phyloP scores from a whole-genome alignment of 2,113 vertebrate genomes.

The Myocastor coypus region DNA sequence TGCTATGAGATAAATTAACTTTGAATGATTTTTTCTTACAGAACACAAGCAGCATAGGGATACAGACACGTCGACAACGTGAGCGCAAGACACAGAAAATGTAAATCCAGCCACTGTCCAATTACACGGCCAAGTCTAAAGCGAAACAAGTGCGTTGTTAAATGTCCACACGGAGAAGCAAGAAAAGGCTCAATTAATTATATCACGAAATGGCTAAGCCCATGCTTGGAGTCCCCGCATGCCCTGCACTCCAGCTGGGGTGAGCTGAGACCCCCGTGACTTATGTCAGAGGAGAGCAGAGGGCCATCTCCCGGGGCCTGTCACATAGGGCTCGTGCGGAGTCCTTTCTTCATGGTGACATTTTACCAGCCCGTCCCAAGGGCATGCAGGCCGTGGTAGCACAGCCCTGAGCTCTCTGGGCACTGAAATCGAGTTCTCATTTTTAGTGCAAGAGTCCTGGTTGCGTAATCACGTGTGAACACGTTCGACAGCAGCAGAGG shows the following conservation, averaged over 20 bases:
- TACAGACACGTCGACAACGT: background rate
- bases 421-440: background rate
- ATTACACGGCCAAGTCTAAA: background rate
- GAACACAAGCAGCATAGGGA: background rate
- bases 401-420: background rate
- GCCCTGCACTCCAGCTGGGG: background rate
- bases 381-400: background rate
- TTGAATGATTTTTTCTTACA: background rate
- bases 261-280: background rate
- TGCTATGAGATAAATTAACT: conserved; percentile 28
- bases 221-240: background rate
- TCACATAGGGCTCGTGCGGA: background rate
- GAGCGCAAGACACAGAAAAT: background rate
- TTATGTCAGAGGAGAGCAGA: background rate
- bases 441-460: background rate
- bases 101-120: conserved; percentile 25
- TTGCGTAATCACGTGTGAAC: background rate
- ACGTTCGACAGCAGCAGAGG: background rate
- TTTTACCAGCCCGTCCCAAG: background rate
- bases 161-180: background rate
- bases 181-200: conserved; percentile 9
- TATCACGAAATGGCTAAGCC: background rate
- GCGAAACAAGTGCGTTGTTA: conserved; percentile 33
- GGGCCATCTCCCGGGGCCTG: background rate
- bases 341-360: background rate